phyloP scores from a whole-genome alignment of 2,888 invertebrate genomes.

The Napeogenes sylphis region DNA sequence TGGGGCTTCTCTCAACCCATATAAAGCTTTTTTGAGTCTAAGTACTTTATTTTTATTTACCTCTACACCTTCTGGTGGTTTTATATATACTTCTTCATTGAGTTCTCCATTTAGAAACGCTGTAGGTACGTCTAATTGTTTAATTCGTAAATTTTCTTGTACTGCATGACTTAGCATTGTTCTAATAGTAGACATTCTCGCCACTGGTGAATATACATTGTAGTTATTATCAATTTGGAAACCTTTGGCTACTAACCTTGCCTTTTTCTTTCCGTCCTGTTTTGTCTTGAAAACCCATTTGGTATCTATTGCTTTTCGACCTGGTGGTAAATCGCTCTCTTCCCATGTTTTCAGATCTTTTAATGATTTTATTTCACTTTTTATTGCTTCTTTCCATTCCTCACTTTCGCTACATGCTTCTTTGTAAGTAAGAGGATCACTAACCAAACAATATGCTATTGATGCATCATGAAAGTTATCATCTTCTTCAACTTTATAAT shows the following conservation, averaged over 20 bases:
- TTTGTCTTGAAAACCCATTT: constrained; percentile 15
- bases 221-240: constrained; percentile 15
- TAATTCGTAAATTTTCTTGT: constrained; percentile 8
- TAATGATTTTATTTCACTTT: neutral
- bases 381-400: neutral
- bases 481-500: too few species aligned
- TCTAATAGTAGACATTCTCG: constrained; percentile 13
- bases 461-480: too few species aligned
- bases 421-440: neutral
- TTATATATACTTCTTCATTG: constrained; percentile 15
- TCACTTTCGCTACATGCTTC: neutral
- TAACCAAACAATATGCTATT: too few species aligned
- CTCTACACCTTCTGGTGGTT: constrained; percentile 17
- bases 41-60: constrained; percentile 16
- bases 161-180: constrained; percentile 5
- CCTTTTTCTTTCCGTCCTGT: constrained; percentile 15
- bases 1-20: constrained; percentile 25
- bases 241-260: constrained; percentile 20
- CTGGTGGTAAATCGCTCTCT: neutral
- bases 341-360: neutral
- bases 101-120: too few species aligned
- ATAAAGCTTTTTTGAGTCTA: constrained; percentile 24
- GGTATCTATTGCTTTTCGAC: constrained; percentile 1
- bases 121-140: constrained; percentile 13
- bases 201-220: constrained; percentile 15